Conservation (phyloP, 2,888 invertebrate genomes). For the Drosophila neotestacea region DNA sequence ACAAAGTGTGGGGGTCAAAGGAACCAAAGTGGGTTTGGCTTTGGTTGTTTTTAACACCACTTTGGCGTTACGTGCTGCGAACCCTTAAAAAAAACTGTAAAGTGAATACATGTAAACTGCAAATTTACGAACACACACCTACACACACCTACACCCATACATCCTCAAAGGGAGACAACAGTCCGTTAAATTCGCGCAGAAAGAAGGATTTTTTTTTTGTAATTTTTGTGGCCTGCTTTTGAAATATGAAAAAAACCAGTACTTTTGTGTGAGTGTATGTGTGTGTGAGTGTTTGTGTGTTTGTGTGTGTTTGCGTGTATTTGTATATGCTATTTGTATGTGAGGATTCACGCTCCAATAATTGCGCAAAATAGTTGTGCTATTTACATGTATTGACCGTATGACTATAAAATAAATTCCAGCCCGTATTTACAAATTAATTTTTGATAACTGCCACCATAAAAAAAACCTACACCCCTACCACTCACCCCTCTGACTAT, state of each 20-base stretch:
- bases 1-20: neutral
- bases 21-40: constrained; percentile 29
- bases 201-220: constrained; percentile 37
- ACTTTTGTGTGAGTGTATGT: constrained; percentile 19
- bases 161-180: constrained; percentile 35
- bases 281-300: constrained; percentile 3
- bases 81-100: constrained; percentile 44
- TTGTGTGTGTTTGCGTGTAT: constrained; percentile 17
- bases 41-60: constrained; percentile 46
- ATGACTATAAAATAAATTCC: constrained; percentile 50
- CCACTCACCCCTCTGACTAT: neutral
- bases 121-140: constrained; percentile 42
- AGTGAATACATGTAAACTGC: constrained; percentile 67
- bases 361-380: constrained; percentile 56
- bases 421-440: constrained; percentile 49
- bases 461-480: constrained; percentile 3
- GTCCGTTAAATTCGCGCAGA: constrained; percentile 28
- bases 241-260: constrained; percentile 51
- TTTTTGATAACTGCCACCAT: constrained; percentile 49
- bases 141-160: constrained; percentile 2
- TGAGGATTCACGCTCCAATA: constrained; percentile 67
- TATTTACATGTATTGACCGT: constrained; percentile 58
- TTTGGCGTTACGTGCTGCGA: constrained; percentile 58
- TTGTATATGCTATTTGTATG: constrained; percentile 20
- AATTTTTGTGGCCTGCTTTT: constrained; percentile 63